Conservation (phyloP, 2,888 invertebrate species). For the Thereva nobilitata region DNA sequence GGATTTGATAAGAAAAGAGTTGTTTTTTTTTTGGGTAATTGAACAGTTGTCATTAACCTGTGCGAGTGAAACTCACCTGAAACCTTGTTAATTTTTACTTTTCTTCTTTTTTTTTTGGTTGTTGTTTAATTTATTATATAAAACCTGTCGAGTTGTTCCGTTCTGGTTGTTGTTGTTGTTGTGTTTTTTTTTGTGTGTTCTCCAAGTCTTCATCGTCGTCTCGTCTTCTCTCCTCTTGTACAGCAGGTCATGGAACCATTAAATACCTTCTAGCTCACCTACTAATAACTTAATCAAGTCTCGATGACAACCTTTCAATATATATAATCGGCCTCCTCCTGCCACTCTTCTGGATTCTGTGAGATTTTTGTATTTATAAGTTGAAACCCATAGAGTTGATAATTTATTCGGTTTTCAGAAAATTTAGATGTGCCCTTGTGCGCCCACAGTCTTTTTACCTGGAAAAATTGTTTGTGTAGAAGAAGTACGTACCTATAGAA, state of each 20-base stretch:
- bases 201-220: too few relatives aligned
- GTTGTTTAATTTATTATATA: constrained; percentile 10
- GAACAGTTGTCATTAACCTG: not conserved
- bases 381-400: constrained; percentile 39
- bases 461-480: too few relatives aligned
- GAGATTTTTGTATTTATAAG: too few relatives aligned
- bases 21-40: constrained; percentile 5
- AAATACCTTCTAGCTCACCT: constrained; percentile 37
- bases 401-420: constrained; percentile 36
- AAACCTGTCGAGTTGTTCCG: constrained; percentile 16
- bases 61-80: not conserved
- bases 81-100: too few relatives aligned
- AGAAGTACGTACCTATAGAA: too few relatives aligned
- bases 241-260: constrained; percentile 30
- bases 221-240: not conserved
- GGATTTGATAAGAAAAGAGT: too few relatives aligned
- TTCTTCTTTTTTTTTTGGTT: not conserved
- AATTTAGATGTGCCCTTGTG: not conserved
- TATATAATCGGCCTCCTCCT: constrained; percentile 30
- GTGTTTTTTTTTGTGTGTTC: not conserved
- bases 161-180: not conserved
- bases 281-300: constrained; percentile 43
- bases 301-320: constrained; percentile 41
- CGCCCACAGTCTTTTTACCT: too few relatives aligned
- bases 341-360: constrained; percentile 30